Percentiles rank a stretch among this genome's conserved stretches.
Evolutionary conservation across 2,888 invertebrate species (phyloP).

Genomic region (Chesias legatella): DNA sequence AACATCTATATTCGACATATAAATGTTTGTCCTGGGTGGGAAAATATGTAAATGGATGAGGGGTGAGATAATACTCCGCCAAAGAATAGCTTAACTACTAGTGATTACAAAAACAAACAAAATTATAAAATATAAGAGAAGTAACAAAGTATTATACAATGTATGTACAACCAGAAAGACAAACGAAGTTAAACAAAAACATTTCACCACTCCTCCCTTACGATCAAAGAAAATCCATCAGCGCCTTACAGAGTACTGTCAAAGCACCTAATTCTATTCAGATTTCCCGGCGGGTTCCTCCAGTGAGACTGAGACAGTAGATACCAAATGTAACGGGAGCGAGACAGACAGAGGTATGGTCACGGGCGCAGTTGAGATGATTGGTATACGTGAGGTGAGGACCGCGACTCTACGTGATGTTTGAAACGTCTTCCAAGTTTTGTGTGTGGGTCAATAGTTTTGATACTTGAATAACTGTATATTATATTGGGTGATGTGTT

Average conservation of each 20-base stretch:
- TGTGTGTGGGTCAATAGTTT: conserved; percentile 32
- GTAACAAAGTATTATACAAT: too few relatives aligned
- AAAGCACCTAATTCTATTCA: conserved; percentile 76
- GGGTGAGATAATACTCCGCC: too few relatives aligned
- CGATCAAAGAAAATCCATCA: conserved; percentile 71
- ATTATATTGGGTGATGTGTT: too few relatives aligned
- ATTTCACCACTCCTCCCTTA: conserved; percentile 29
- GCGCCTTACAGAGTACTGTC: conserved; percentile 67
- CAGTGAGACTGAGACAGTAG: conserved; percentile 35
- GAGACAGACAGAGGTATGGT: conserved; percentile 57
- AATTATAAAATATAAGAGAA: too few relatives aligned
- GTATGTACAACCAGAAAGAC: too few relatives aligned
- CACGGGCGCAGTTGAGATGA: conserved; percentile 73
- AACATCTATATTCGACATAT: too few relatives aligned
- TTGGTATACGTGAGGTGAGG: conserved; percentile 73
- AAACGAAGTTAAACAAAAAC: too few relatives aligned
- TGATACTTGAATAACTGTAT: conserved; percentile 9
- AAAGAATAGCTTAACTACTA: too few relatives aligned
- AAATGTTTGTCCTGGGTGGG: too few relatives aligned
- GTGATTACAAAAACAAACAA: too few relatives aligned
- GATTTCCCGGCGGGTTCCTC: conserved; percentile 73
- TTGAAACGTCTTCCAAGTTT: conserved; percentile 34
- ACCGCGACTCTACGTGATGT: conserved; percentile 74
- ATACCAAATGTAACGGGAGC: conserved; percentile 22
- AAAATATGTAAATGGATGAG: too few relatives aligned